phyloP scores from a whole-genome alignment of 2,113 vertebrate genomes.

The Leucosticte australis region DNA sequence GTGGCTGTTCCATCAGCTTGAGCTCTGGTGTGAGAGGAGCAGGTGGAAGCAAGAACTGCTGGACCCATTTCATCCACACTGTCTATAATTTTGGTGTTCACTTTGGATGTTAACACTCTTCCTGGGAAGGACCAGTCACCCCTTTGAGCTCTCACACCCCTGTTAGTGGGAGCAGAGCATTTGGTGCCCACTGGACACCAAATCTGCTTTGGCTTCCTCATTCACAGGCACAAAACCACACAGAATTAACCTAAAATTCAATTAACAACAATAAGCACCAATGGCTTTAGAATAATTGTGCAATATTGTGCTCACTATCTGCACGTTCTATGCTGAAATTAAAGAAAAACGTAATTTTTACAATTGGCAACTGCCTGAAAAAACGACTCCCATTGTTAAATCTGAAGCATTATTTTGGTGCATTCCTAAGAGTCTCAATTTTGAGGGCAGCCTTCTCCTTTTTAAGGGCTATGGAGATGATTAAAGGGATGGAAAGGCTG shows the following conservation, averaged over 20 bases:
- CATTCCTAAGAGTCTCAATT: not conserved
- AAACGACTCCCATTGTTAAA: not conserved
- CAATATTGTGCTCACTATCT: not conserved
- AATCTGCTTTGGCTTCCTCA: not conserved
- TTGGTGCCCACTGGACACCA: not conserved
- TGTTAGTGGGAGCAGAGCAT: not conserved
- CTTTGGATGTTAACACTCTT: not conserved
- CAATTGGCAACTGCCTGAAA: not conserved
- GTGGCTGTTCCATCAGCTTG: not conserved
- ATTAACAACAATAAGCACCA: not conserved
- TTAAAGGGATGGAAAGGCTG: not conserved
- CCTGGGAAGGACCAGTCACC: not conserved
- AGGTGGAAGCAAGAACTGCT: not conserved
- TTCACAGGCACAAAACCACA: not conserved
- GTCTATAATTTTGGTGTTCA: not conserved
- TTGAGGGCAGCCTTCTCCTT: not conserved
- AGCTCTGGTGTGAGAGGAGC: not conserved
- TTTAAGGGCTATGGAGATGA: not conserved
- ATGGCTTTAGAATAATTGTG: not conserved
- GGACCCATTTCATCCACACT: not conserved
- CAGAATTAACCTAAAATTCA: fast-evolving
- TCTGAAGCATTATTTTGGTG: not conserved
- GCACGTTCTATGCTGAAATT: not conserved
- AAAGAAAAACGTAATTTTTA: not conserved
- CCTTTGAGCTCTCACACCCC: fast-evolving